These are phyloP conservation scores for Gymnothorax javanicus DNA, from an alignment of 2,797 vertebrate species.

Conservation along the genomic window DNA sequence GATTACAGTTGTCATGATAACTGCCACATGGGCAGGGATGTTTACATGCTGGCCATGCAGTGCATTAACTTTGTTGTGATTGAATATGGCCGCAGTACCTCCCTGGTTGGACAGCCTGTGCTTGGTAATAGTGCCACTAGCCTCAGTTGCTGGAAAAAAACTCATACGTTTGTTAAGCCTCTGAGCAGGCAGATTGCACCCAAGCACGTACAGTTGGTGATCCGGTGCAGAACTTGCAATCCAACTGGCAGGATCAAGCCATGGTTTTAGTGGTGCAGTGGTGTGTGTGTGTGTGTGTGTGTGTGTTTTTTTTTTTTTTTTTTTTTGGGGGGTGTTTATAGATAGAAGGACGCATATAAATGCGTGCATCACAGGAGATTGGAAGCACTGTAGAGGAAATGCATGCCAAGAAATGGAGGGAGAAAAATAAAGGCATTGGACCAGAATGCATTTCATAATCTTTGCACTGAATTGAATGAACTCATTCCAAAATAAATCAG, in stretches of 20 bases:
- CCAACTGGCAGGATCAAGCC: background rate
- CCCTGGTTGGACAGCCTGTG: background rate
- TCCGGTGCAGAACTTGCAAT: background rate
- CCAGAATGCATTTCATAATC: background rate
- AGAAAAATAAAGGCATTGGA: background rate
- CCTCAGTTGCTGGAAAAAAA: background rate
- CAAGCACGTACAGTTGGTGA: background rate
- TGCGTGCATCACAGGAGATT: background rate
- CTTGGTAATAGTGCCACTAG: background rate
- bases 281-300: too few species aligned
- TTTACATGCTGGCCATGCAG: background rate
- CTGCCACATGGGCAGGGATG: background rate
- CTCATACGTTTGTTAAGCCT: background rate
- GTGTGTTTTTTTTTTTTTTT: too few species aligned
- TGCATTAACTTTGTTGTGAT: background rate
- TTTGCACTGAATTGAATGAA: background rate
- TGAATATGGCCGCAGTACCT: background rate
- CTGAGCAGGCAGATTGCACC: background rate
- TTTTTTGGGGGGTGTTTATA: too few species aligned
- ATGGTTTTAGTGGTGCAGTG: background rate
- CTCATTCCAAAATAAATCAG: background rate
- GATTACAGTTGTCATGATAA: background rate
- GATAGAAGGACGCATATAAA: background rate
- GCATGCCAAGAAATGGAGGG: background rate
- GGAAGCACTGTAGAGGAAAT: background rate